A percentile compares a stretch with the other conserved stretches of the same genome.
These are phyloP conservation scores for Ametastegia equiseti DNA, from an alignment of 2,888 invertebrate species.

Conservation along the genomic window DNA sequence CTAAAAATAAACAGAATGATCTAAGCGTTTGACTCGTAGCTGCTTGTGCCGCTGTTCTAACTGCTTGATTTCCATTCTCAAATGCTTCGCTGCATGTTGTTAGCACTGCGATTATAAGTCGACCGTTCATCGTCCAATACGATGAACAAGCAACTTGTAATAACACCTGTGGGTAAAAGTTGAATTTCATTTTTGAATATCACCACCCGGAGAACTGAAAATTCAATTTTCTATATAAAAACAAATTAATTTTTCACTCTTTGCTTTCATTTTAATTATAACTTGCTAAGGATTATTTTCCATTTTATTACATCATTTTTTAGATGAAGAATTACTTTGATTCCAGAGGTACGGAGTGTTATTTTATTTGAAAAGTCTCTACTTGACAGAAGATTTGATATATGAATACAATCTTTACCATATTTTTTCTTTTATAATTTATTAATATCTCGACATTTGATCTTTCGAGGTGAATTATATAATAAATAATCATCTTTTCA, in stretches of 20 bases:
- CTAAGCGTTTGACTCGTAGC: conserved; percentile 93
- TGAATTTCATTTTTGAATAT: not conserved
- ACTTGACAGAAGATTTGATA: too few species aligned
- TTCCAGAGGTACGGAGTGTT: too few species aligned
- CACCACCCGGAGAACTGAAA: not conserved
- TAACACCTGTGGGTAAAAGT: conserved; percentile 79
- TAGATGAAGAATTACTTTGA: too few species aligned
- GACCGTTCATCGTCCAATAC: conserved; percentile 93
- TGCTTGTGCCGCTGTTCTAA: conserved; percentile 92
- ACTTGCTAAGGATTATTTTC: too few species aligned
- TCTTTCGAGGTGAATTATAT: not conserved
- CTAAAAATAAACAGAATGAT: conserved; percentile 90
- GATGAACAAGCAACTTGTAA: conserved; percentile 92
- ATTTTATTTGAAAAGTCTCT: too few species aligned
- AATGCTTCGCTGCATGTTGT: conserved; percentile 91
- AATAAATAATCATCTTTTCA: too few species aligned
- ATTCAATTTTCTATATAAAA: too few species aligned
- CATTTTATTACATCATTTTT: too few species aligned
- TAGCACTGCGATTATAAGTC: conserved; percentile 91
- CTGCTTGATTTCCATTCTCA: conserved; percentile 87
- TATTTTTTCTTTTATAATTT: not conserved
- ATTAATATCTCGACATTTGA: not conserved
- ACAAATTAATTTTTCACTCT: too few species aligned
- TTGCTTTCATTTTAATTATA: too few species aligned
- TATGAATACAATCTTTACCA: too few species aligned